Evolutionary conservation across 1,140 invertebrate genomes (phyloP).

Genomic region (Amphibalanus amphitrite): DNA sequence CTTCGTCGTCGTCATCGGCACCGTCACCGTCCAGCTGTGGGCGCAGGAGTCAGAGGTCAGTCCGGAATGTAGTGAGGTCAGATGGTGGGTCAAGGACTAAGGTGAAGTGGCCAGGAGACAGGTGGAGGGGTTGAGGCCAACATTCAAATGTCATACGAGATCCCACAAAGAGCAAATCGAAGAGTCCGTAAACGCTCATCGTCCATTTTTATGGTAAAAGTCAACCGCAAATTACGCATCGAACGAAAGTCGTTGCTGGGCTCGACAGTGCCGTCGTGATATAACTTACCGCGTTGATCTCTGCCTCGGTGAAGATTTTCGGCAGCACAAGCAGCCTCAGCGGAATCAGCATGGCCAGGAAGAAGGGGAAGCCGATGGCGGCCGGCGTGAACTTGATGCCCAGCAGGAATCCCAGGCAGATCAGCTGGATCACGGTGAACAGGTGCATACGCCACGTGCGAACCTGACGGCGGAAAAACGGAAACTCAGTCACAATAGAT

Average conservation of each 20-base stretch:
- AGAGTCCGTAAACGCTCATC: too few species aligned
- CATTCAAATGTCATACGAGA: too few species aligned
- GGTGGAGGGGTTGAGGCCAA: background rate
- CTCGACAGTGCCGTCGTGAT: too few species aligned
- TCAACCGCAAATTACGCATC: too few species aligned
- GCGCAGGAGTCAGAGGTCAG: too few species aligned
- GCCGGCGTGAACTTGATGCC: constrained; percentile 69
- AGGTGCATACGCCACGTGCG: constrained; percentile 81
- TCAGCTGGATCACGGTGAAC: constrained; percentile 66
- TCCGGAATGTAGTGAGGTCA: background rate
- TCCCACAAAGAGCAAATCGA: too few species aligned
- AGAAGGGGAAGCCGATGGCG: constrained; percentile 78
- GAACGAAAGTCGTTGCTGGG: too few species aligned
- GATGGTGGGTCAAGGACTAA: background rate
- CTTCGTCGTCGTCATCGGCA: background rate
- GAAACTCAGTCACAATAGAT: background rate
- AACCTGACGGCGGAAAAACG: constrained; percentile 36
- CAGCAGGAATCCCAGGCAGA: constrained; percentile 60
- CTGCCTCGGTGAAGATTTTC: constrained; percentile 53
- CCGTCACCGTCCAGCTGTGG: background rate
- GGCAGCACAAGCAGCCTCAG: constrained; percentile 55
- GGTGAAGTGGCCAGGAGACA: background rate
- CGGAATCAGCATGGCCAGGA: constrained; percentile 77
- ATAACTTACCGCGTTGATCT: constrained; percentile 64
- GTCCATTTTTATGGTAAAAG: too few species aligned